phyloP scores from a whole-genome alignment of 2,797 vertebrate genomes.

The Acomys russatus region DNA sequence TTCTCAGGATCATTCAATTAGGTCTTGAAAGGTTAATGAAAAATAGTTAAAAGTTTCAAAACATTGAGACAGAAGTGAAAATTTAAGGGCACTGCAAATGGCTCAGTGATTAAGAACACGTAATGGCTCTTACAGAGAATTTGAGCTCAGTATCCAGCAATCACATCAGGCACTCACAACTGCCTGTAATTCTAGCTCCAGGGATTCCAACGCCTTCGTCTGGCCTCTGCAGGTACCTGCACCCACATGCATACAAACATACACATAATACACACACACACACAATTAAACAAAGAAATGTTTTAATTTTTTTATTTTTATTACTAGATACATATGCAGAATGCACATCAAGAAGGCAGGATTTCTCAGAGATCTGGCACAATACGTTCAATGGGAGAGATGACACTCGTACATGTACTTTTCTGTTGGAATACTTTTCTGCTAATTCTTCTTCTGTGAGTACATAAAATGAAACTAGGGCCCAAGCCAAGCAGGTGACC shows the following conservation, averaged over 20 bases:
- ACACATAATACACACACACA: not conserved
- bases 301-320: not conserved
- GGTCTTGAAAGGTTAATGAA: not conserved
- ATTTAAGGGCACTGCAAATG: not conserved
- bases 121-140: not conserved
- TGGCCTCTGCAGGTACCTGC: not conserved
- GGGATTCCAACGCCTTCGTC: not conserved
- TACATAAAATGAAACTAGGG: not conserved
- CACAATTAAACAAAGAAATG: not conserved
- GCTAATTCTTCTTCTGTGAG: not conserved
- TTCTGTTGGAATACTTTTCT: not conserved
- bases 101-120: not conserved
- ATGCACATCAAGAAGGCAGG: not conserved
- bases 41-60: not conserved
- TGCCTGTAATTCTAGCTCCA: not conserved
- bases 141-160: not conserved
- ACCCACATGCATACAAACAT: not conserved
- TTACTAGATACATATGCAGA: not conserved
- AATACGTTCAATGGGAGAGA: not conserved
- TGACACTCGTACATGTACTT: not conserved
- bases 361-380: slow-evolving; percentile 5
- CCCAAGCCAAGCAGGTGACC: not conserved
- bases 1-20: slow-evolving; percentile 15
- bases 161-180: too few relatives aligned
- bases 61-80: not conserved